Evolutionary conservation across 2,797 vertebrate genomes (phyloP).

Genomic region (Monodelphis domestica): DNA sequence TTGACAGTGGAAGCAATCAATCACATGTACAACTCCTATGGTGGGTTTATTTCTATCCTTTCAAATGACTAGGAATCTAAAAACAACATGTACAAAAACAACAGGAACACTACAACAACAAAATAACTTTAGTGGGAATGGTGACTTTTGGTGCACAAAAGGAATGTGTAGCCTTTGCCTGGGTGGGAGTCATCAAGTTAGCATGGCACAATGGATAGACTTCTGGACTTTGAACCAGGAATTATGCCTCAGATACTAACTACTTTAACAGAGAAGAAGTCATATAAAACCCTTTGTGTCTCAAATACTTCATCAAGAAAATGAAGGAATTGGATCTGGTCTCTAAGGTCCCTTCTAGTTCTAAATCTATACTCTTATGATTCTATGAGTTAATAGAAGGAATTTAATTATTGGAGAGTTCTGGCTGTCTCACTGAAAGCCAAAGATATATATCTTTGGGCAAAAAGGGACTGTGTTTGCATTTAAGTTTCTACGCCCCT

Average conservation of each 20-base stretch:
- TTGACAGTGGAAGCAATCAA: not conserved
- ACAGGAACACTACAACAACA: not conserved
- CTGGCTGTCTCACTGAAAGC: not conserved
- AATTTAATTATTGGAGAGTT: not conserved
- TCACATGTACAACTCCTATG: not conserved
- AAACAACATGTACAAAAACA: not conserved
- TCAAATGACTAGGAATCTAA: not conserved
- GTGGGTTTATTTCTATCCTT: not conserved
- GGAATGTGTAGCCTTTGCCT: not conserved
- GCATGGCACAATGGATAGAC: not conserved
- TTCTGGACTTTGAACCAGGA: not conserved
- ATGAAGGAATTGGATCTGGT: not conserved
- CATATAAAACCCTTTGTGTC: not conserved
- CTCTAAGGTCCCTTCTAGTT: not conserved
- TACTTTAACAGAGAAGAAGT: not conserved
- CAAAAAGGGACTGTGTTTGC: not conserved
- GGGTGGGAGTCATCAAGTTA: not conserved
- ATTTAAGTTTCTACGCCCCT: not conserved
- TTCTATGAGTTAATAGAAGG: not conserved
- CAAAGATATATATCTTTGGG: not conserved
- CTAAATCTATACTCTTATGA: not conserved
- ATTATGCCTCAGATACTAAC: not conserved
- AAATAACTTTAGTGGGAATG: not conserved
- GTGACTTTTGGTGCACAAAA: not conserved
- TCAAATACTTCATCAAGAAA: not conserved